Evolutionary conservation across 2,113 vertebrate genomes (phyloP), one percentile per base, ranked within the genome.

Genomic region (Oreochromis aureus): DNA sequence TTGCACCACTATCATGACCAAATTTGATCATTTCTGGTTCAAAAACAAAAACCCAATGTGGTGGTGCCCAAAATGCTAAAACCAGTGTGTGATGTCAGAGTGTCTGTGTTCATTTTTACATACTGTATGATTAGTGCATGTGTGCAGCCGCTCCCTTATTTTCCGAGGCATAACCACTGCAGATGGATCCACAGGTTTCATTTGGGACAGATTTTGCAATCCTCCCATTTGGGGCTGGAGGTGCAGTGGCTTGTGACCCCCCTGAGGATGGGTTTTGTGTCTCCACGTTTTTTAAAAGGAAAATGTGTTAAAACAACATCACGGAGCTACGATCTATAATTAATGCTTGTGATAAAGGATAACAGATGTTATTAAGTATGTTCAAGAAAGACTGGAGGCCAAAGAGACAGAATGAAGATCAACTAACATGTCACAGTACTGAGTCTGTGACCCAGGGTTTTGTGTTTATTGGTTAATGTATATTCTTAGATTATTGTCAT

Each of bases 401-500:
- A 24, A 44, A 0, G 66, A 24, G 36, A 24, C 16, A 71, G 36
- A 22, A 71, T 71, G 12, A 6, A 44, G 66, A 44, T 41, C 66
- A 71, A 46, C n/a, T 71, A 6, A 71, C 66, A 6, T 48, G 13
- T 16, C 39, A 39, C 39, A 39, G 39, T 39, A 10, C 10, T 10
- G 39, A 10, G 39, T 39, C 39, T 39, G 10, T 39, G 39, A 39
- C 39, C 39, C 39, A 19, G 30, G 59, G 9, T 63, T 63, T 63
- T 63, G 59, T 63, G 5, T 63, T 63, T 63, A 1, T 63, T 63
- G 30, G 1, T 19, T 63, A n/a, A 63, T 63, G 11, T 63, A 63
- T 63, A 63, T 63, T 63, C 30, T 36, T 63, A 63, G 59, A 36
- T 36, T 36, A 63, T 63, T 63, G 59, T 63, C 59, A 36, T 63